Evolutionary conservation across 2,888 invertebrate species (phyloP).

Genomic region (Mimachlamys varia): DNA sequence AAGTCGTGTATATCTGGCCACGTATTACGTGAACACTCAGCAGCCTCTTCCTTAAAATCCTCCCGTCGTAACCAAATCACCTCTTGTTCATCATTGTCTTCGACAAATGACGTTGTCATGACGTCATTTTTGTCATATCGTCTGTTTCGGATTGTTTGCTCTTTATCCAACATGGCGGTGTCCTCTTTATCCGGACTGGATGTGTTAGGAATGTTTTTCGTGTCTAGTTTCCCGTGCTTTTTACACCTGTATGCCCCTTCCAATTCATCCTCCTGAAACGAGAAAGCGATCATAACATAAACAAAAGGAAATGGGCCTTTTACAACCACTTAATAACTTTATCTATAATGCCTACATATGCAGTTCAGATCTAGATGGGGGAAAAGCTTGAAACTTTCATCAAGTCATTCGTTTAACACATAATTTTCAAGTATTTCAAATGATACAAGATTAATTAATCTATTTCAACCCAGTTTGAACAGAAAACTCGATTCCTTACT

Average conservation of each 20-base stretch:
- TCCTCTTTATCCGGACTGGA: slow-evolving; percentile 17
- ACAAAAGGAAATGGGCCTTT: neutral
- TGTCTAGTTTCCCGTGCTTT: slow-evolving; percentile 48
- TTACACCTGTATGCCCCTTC: slow-evolving; percentile 56
- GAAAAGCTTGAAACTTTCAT: no score
- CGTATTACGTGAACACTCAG: slow-evolving; percentile 41
- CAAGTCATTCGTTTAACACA: no score
- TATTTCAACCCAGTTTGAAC: no score
- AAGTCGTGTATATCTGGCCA: neutral
- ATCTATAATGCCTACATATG: no score
- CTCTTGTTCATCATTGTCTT: slow-evolving; percentile 51
- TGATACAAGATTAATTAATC: no score
- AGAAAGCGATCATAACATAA: neutral
- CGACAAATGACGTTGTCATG: neutral
- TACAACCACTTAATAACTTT: no score
- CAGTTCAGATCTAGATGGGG: no score
- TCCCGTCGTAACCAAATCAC: slow-evolving; percentile 62
- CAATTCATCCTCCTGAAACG: slow-evolving; percentile 60
- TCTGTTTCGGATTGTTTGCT: slow-evolving; percentile 36
- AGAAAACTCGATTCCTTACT: no score
- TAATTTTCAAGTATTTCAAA: no score
- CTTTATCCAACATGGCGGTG: neutral
- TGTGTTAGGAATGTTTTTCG: slow-evolving; percentile 36
- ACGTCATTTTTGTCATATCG: slow-evolving; percentile 12
- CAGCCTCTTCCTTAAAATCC: slow-evolving; percentile 55